Evolutionary conservation across 1,140 invertebrate species (phyloP).

Genomic region (Daktulosphaira vitifoliae): DNA sequence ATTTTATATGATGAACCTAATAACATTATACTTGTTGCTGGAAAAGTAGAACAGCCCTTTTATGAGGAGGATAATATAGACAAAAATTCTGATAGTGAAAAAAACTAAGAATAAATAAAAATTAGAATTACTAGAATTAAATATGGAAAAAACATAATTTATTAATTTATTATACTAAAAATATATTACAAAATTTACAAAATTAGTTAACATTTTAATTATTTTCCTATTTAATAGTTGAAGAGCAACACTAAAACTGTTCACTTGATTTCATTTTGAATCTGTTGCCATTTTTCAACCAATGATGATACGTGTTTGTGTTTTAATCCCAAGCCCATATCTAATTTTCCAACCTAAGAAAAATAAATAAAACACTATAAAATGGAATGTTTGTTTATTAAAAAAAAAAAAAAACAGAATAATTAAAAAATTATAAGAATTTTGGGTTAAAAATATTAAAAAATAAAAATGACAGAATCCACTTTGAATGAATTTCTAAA

Average conservation of each 20-base stretch:
- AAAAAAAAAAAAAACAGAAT: no score
- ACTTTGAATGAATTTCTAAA: no score
- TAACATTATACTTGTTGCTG: background rate
- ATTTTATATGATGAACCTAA: background rate
- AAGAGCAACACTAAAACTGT: background rate
- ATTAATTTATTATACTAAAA: background rate
- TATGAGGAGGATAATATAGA: background rate
- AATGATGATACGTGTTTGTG: constrained; percentile 21
- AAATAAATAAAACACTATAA: no score
- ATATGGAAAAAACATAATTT: no score
- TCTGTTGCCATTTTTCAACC: constrained; percentile 27
- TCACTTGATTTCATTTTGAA: constrained; percentile 32
- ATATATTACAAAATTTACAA: constrained; percentile 28
- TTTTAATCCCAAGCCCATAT: constrained; percentile 16
- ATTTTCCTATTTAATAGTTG: background rate
- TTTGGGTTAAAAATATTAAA: no score
- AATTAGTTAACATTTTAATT: no score
- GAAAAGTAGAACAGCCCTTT: background rate
- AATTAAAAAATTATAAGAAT: no score
- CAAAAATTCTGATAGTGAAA: background rate
- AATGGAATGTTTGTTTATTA: no score
- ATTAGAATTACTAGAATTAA: no score
- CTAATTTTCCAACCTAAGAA: constrained; percentile 20
- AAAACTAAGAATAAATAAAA: background rate
- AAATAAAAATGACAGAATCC: no score